phyloP scores from a whole-genome alignment of 2,797 vertebrate genomes.

The Emys orbicularis region DNA sequence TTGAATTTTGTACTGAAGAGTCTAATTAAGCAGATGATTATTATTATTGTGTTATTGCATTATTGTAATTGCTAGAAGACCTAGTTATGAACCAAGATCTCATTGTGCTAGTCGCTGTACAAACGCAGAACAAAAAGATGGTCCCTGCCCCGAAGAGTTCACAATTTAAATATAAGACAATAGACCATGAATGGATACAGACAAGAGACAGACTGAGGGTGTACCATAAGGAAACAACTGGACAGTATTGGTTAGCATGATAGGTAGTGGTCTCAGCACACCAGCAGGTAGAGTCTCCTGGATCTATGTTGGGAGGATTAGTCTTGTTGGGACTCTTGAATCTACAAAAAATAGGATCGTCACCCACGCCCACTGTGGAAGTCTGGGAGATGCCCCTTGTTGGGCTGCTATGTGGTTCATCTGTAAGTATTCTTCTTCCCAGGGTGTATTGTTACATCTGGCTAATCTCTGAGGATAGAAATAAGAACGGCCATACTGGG shows the following conservation, averaged over 20 bases:
- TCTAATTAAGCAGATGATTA: background rate
- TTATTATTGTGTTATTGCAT: background rate
- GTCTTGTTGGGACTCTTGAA: background rate
- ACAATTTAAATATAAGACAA: background rate
- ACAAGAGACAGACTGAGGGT: background rate
- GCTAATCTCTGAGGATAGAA: background rate
- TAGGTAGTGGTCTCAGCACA: background rate
- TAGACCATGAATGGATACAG: background rate
- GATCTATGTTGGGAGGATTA: background rate
- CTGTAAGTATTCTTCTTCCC: background rate
- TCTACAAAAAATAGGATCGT: background rate
- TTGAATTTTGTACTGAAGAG: background rate
- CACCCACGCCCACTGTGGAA: background rate
- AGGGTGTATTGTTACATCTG: background rate
- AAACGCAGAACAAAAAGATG: background rate
- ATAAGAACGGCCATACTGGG: too few species aligned
- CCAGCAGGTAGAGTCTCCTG: background rate
- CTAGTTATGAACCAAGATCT: background rate
- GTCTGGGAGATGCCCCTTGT: background rate
- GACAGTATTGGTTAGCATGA: background rate
- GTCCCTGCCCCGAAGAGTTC: background rate
- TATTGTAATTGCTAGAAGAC: background rate
- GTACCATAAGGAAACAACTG: background rate
- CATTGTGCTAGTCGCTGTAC: background rate
- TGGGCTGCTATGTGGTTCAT: slow-evolving; percentile 7